Evolutionary conservation across 2,113 vertebrate species (phyloP), one percentile per base, ranked within the genome.

Genomic region (Sula dactylatra): DNA sequence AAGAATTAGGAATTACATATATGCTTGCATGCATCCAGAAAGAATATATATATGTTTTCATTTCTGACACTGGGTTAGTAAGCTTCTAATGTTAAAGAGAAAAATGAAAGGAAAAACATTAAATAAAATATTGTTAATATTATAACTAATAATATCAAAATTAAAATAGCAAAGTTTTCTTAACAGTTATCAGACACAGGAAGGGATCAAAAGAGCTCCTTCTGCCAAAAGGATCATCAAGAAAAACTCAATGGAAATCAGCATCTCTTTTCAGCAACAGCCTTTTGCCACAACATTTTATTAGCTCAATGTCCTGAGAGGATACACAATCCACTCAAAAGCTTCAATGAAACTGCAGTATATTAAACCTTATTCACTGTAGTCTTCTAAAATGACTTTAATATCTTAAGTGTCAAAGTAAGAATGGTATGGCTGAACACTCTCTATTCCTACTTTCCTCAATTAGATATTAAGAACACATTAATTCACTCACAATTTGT

Each of bases 311-410:
- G 26, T 34, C 44, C 11, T 58, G 26, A 55, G 8, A 90, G 34
- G 32, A 47, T 38, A 54, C 26, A 47, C 9, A 64, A 91, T 59
- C 0, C 0, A 17, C 13, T 61, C 54, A 45, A 82, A 82, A 80
- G 5, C 12, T 72, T 56, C 54, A 65, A 0, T 9, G 10, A 25
- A 79, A 55, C 26, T 26, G 42, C 0, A 2, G 10, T 27, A 27
- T 12, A 34, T 13, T 20, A 62, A 89, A 38, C 11, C 42, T 44
- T 93, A 82, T 66, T 95, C 72, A 93, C 40, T 79, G 45, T n/a
- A 91, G 64, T 61, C 54, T 74, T 88, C 92, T 86, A 90, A 82
- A 94, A 93, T 47, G 45, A 47, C 86, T 52, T 69, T 24, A 78
- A 62, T 71, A 90, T 45, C 88, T 56, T 54, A 66, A 96, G 88